Percentiles rank a stretch among this genome's conserved stretches.
Evolutionary conservation across 2,113 vertebrate genomes (phyloP).

Genomic region (Mellivora capensis): DNA sequence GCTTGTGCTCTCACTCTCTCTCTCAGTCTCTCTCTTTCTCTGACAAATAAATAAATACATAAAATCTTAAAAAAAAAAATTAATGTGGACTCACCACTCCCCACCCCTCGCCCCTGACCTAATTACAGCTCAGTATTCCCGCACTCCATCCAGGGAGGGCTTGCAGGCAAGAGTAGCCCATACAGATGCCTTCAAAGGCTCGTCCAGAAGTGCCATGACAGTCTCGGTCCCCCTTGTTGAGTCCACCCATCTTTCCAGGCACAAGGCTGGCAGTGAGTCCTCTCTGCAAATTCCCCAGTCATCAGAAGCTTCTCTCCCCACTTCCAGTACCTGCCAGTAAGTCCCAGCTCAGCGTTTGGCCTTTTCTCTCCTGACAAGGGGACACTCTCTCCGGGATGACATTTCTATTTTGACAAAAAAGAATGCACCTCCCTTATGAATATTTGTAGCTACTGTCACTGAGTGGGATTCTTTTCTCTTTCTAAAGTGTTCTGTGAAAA

Average conservation of each 20-base stretch:
- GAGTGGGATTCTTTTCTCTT: not conserved
- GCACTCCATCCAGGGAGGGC: accelerated
- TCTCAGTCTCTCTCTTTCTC: too few species aligned
- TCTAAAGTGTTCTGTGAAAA: not conserved
- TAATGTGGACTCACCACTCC: not conserved
- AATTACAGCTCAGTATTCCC: not conserved
- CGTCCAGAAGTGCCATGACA: not conserved
- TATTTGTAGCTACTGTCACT: not conserved
- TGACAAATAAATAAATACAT: too few species aligned
- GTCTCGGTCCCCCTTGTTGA: too few species aligned
- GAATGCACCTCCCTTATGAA: not conserved
- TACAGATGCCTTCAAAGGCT: not conserved
- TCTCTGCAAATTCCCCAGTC: not conserved
- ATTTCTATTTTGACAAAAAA: not conserved
- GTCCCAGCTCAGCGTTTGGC: not conserved
- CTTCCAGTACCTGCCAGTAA: not conserved
- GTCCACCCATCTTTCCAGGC: not conserved
- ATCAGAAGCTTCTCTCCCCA: not conserved
- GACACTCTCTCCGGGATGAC: not conserved
- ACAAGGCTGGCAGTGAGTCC: not conserved
- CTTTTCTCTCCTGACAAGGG: not conserved
- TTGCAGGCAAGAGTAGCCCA: not conserved
- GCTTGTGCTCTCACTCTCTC: too few species aligned
- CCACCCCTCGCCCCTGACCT: not conserved
- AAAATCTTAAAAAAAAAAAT: too few species aligned